Conservation (phyloP, 2,113 vertebrate species). For the Sinocyclocheilus anophthalmus region DNA sequence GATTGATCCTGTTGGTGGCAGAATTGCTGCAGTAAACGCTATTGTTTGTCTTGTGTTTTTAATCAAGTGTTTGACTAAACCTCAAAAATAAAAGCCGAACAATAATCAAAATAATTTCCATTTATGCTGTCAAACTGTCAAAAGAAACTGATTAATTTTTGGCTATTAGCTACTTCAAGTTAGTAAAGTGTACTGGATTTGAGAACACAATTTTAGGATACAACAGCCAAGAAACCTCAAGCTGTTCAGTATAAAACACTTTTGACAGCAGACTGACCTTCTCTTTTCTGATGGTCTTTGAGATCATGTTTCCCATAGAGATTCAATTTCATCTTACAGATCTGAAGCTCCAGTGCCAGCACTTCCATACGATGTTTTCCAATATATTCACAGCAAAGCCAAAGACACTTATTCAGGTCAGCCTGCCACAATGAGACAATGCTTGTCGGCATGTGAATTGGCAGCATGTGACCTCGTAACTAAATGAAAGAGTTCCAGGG, state of each 20-base stretch:
- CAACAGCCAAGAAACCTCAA: not conserved
- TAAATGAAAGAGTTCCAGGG: not conserved
- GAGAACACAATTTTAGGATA: not conserved
- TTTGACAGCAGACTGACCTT: not conserved
- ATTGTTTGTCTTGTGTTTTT: not conserved
- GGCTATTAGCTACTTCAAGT: not conserved
- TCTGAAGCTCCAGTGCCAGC: not conserved
- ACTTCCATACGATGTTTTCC: not conserved
- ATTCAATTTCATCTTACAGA: constrained; percentile 1
- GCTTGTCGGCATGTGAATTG: not conserved
- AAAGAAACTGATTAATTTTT: not conserved
- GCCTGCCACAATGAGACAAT: not conserved
- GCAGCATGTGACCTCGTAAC: not conserved
- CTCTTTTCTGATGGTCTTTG: not conserved
- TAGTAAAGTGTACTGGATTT: not conserved
- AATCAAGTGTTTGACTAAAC: not conserved
- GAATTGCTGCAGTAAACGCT: not conserved
- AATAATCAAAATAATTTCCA: not conserved
- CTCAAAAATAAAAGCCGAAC: not conserved
- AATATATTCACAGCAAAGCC: not conserved
- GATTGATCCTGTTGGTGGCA: not conserved
- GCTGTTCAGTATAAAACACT: not conserved
- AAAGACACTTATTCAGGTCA: constrained; percentile 6
- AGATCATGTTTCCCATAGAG: not conserved
- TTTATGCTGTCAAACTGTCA: not conserved